These are phyloP conservation scores for Pyrrhia umbra DNA, from an alignment of 2,888 invertebrate genomes.

Conservation along the genomic window DNA sequence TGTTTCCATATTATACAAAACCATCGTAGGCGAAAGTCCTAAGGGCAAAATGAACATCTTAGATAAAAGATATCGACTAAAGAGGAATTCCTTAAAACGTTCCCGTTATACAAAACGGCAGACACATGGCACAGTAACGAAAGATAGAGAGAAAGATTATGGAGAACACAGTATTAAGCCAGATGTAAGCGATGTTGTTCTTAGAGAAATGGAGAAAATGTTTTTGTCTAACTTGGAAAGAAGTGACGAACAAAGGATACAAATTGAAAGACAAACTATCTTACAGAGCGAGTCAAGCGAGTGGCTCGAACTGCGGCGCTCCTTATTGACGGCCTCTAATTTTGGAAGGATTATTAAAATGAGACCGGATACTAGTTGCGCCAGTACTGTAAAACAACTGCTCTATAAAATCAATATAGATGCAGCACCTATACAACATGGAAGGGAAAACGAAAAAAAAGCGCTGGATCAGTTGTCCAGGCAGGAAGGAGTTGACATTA, in stretches of 20 bases:
- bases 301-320: slow-evolving; percentile 16
- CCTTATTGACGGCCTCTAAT: slow-evolving; percentile 24
- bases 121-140: neutral
- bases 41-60: slow-evolving; percentile 10
- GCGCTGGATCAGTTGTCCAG: slow-evolving; percentile 1
- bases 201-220: neutral
- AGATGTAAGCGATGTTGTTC: neutral
- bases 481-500: slow-evolving; percentile 4
- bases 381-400: slow-evolving; percentile 6
- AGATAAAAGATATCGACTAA: no score
- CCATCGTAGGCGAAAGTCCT: slow-evolving; percentile 5
- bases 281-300: slow-evolving; percentile 21
- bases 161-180: slow-evolving; percentile 4
- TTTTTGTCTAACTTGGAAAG: slow-evolving; percentile 3
- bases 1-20: slow-evolving; percentile 10
- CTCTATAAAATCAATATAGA: neutral
- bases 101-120: neutral
- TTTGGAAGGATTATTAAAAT: slow-evolving; percentile 21
- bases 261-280: slow-evolving; percentile 9
- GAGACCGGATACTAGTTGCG: slow-evolving; percentile 18
- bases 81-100: neutral
- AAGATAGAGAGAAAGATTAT: slow-evolving; percentile 13
- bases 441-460: neutral
- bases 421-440: slow-evolving; percentile 3
- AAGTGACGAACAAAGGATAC: slow-evolving; percentile 14